phyloP scores from a whole-genome alignment of 2,797 vertebrate genomes.

The Phataginus tricuspis region DNA sequence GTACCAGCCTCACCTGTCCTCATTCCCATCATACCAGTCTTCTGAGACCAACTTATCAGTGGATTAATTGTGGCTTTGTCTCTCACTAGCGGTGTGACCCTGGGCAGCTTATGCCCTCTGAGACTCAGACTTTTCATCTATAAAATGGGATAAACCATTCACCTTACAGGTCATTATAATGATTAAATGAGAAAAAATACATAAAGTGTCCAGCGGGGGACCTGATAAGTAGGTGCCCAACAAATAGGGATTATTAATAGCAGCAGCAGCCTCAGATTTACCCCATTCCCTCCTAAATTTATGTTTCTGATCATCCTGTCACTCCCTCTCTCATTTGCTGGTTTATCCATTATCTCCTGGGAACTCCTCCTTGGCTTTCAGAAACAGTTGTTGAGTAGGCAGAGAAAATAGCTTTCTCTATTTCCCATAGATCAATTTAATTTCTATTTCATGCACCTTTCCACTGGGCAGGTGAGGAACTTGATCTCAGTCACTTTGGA shows the following conservation, averaged over 20 bases:
- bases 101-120: background rate
- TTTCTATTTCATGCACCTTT: background rate
- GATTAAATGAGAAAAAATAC: background rate
- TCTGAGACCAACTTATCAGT: background rate
- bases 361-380: background rate
- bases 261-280: background rate
- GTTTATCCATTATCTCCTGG: background rate
- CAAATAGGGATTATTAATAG: background rate
- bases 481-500: background rate
- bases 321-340: background rate
- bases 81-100: background rate
- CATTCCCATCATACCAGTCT: background rate
- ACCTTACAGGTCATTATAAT: background rate
- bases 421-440: background rate
- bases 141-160: background rate
- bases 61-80: background rate
- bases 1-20: too few species aligned
- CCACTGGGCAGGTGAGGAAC: background rate
- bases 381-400: too few species aligned
- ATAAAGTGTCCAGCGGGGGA: background rate
- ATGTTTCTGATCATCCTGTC: background rate
- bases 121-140: background rate
- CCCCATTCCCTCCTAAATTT: background rate
- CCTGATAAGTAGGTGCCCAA: too few species aligned
- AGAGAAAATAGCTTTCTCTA: background rate